A percentile compares a stretch with the other conserved stretches of the same genome.
These are phyloP conservation scores for Vidua chalybeata DNA, from an alignment of 2,113 vertebrate genomes.

Conservation along the genomic window DNA sequence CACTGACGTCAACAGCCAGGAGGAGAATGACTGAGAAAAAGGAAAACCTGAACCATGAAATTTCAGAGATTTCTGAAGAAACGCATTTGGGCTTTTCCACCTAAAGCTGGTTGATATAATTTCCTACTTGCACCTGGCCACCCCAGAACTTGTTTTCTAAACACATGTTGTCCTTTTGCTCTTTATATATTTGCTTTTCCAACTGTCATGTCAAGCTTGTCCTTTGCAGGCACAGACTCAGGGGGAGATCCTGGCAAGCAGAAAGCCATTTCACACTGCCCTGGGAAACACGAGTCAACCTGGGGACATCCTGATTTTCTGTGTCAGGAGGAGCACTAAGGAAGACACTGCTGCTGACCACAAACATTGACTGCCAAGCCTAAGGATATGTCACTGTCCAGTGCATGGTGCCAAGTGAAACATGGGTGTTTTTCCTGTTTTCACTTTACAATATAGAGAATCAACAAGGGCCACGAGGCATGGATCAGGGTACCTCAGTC, in stretches of 20 bases:
- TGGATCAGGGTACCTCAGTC: neutral
- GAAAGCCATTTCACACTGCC: neutral
- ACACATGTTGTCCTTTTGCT: neutral
- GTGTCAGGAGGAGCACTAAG: neutral
- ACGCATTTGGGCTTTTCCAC: neutral
- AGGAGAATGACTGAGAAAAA: neutral
- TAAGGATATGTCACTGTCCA: neutral
- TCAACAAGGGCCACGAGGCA: neutral
- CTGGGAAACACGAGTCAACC: neutral
- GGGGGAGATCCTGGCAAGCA: neutral
- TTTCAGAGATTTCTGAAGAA: neutral
- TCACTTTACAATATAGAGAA: neutral
- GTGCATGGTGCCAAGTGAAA: neutral
- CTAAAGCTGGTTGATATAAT: constrained; percentile 3
- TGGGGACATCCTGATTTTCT: neutral
- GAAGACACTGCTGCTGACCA: neutral
- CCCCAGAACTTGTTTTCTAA: constrained; percentile 13
- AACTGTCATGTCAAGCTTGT: neutral
- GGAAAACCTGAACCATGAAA: neutral
- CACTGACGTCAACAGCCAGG: neutral
- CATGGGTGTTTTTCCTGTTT: neutral
- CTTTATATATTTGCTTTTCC: constrained; percentile 28
- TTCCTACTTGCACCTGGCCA: constrained; percentile 10
- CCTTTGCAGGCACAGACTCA: constrained; percentile 26
- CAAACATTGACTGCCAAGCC: neutral